Conservation (phyloP, 2,797 vertebrate species). For the Peromyscus nudipes region DNA sequence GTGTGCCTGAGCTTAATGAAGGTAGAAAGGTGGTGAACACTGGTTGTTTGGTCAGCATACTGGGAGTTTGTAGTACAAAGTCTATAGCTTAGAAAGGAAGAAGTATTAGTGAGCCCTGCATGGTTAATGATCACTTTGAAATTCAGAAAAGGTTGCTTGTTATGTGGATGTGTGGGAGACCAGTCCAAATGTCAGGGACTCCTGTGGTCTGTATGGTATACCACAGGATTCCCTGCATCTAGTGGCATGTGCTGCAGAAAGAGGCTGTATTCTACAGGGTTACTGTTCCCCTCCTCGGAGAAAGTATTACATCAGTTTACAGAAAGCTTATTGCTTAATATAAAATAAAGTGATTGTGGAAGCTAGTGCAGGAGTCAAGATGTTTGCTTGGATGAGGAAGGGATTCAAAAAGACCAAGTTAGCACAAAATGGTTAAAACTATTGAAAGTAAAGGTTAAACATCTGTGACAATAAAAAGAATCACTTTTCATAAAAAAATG, state of each 20-base stretch:
- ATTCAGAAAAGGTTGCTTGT: not conserved
- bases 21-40: conserved; percentile 53
- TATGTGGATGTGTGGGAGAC: not conserved
- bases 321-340: not conserved
- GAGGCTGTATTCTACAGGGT: not conserved
- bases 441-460: not conserved
- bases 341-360: conserved; percentile 10
- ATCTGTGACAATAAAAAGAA: not conserved
- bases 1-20: conserved; percentile 65
- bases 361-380: not conserved
- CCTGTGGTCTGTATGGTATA: not conserved
- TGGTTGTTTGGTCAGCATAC: conserved; percentile 57
- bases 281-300: not conserved
- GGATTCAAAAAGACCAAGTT: not conserved
- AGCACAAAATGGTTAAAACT: not conserved
- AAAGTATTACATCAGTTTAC: not conserved
- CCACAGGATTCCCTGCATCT: not conserved
- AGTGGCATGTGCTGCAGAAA: not conserved
- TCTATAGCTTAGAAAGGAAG: not conserved
- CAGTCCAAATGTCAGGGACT: not conserved
- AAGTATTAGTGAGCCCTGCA: not conserved
- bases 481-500: not conserved
- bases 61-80: conserved; percentile 3
- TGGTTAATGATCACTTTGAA: conserved; percentile 46
- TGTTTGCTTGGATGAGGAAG: not conserved